phyloP scores from a whole-genome alignment of 2,797 vertebrate genomes.

The Micromesistius poutassou region DNA sequence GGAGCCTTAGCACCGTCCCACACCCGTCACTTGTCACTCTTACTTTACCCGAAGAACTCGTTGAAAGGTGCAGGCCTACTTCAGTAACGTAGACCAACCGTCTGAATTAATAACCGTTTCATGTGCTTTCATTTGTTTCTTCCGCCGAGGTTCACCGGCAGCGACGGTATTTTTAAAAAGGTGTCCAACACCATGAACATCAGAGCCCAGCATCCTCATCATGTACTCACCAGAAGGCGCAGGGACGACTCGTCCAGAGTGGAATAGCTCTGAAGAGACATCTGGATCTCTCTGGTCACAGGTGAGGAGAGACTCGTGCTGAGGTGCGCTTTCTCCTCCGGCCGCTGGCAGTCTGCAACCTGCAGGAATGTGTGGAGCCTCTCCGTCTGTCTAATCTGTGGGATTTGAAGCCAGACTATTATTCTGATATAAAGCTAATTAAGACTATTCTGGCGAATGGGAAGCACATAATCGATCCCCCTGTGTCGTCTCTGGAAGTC shows the following conservation, averaged over 20 bases:
- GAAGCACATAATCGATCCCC: conserved; percentile 25
- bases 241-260: conserved; percentile 82
- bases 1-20: not conserved
- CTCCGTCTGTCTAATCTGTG: not conserved
- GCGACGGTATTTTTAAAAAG: too few species aligned
- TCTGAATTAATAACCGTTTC: too few species aligned
- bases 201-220: not conserved
- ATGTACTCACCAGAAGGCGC: conserved; percentile 80
- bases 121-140: too few species aligned
- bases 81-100: too few species aligned
- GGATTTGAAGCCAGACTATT: not conserved
- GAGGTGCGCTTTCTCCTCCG: not conserved
- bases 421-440: not conserved
- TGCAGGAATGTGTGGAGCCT: not conserved
- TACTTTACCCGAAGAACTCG: not conserved
- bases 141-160: too few species aligned
- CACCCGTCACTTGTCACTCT: not conserved
- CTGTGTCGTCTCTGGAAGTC: not conserved
- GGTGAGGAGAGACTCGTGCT: conserved; percentile 25
- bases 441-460: not conserved
- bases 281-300: conserved; percentile 40
- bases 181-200: not conserved
- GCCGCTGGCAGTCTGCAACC: too few species aligned
- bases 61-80: too few species aligned
- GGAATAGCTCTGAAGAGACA: conserved; percentile 79